Percentiles rank a stretch among this genome's conserved stretches.
These are phyloP conservation scores for Lycodopsis pacificus DNA, from an alignment of 2,797 vertebrate species.

Conservation along the genomic window DNA sequence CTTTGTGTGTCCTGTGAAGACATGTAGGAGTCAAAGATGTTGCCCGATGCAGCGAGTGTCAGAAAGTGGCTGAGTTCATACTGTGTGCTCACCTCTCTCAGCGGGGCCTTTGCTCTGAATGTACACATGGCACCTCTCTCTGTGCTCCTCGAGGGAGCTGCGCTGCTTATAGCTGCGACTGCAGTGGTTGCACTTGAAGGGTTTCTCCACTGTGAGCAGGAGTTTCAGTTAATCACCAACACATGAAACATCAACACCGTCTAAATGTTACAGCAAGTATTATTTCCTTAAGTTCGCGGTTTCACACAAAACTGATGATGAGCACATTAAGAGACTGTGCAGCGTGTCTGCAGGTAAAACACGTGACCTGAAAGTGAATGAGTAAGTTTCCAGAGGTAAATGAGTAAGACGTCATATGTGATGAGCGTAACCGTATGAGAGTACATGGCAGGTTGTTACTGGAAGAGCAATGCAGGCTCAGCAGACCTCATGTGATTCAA, in stretches of 20 bases:
- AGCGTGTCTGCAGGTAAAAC: slow-evolving; percentile 40
- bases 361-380: slow-evolving; percentile 64
- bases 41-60: neutral
- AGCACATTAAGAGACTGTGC: slow-evolving; percentile 18
- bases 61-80: neutral
- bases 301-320: slow-evolving; percentile 57
- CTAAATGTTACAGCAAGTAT: neutral
- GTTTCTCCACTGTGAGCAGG: slow-evolving; percentile 82
- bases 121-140: slow-evolving; percentile 93
- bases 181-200: slow-evolving; percentile 84
- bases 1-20: neutral
- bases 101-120: slow-evolving; percentile 86
- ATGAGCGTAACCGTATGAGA: slow-evolving; percentile 39
- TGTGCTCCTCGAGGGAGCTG: slow-evolving; percentile 93
- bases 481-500: slow-evolving; percentile 42
- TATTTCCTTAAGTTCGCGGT: slow-evolving; percentile 31
- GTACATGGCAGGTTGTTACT: slow-evolving; percentile 50
- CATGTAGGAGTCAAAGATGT: neutral
- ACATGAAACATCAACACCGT: slow-evolving; percentile 39
- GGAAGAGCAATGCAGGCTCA: slow-evolving; percentile 58
- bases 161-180: slow-evolving; percentile 84
- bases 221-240: slow-evolving; percentile 57
- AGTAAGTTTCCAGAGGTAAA: slow-evolving; percentile 59
- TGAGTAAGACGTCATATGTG: slow-evolving; percentile 44
- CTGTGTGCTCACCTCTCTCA: slow-evolving; percentile 78